Percentiles rank a stretch among this genome's conserved stretches.
These are phyloP conservation scores for Hozukius guyotensis DNA, from an alignment of 2,797 vertebrate genomes.

Conservation along the genomic window DNA sequence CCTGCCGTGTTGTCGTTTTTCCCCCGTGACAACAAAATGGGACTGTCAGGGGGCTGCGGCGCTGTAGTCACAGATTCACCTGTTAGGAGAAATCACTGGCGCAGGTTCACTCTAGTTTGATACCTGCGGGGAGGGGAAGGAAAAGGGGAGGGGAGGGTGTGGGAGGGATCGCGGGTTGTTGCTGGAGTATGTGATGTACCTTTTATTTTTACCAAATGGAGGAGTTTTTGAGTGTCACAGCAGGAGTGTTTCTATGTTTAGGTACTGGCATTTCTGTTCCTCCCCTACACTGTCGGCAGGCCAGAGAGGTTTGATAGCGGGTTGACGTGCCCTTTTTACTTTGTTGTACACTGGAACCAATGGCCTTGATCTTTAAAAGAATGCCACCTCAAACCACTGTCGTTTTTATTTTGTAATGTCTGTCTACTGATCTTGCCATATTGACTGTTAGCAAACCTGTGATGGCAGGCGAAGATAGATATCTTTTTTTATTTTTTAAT, in stretches of 20 bases:
- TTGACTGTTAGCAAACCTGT: conserved; percentile 69
- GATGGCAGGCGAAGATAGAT: conserved; percentile 54
- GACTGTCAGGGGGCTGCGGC: neutral
- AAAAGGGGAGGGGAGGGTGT: neutral
- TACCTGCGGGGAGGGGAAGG: neutral
- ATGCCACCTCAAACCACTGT: conserved; percentile 44
- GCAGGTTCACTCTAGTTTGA: conserved; percentile 34
- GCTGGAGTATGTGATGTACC: conserved; percentile 25
- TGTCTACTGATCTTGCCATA: conserved; percentile 69
- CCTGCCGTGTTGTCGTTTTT: conserved; percentile 17
- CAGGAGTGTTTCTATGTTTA: conserved; percentile 43
- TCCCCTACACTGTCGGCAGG: conserved; percentile 39
- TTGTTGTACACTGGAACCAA: conserved; percentile 77
- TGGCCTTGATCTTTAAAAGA: conserved; percentile 53
- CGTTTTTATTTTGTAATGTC: conserved; percentile 41
- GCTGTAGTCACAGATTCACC: conserved; percentile 30
- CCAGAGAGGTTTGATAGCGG: conserved; percentile 40
- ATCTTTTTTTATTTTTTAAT: conserved; percentile 43
- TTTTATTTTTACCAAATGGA: conserved; percentile 58
- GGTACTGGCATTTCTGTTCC: conserved; percentile 41
- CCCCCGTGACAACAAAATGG: conserved; percentile 18
- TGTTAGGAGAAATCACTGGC: conserved; percentile 36
- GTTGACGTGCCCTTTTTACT: conserved; percentile 48
- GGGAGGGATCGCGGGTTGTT: conserved; percentile 1
- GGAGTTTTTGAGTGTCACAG: conserved; percentile 57